phyloP scores from a whole-genome alignment of 1,140 invertebrate genomes.

The Bombus sibiricus region DNA sequence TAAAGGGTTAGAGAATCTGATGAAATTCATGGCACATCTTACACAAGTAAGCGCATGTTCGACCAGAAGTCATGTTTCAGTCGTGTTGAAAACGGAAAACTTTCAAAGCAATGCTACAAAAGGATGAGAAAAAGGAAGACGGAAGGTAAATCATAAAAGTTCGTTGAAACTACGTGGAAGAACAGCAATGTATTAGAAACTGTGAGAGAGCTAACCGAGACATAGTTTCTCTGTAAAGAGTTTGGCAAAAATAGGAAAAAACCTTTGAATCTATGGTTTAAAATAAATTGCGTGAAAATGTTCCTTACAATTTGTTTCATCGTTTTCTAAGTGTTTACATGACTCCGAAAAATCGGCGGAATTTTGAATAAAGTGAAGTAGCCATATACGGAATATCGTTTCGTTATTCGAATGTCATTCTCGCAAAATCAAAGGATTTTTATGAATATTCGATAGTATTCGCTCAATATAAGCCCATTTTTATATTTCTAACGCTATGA shows the following conservation, averaged over 20 bases:
- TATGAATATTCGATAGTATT: too few species aligned
- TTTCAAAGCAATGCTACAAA: neutral
- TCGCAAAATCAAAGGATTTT: too few species aligned
- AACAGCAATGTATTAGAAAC: neutral
- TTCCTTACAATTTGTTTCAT: neutral
- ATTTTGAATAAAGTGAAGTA: too few species aligned
- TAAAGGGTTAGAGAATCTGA: neutral
- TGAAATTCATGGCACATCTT: neutral
- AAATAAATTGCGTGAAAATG: neutral
- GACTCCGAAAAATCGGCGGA: too few species aligned
- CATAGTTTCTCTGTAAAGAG: neutral
- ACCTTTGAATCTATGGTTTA: neutral
- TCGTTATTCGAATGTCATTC: too few species aligned
- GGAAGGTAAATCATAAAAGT: conserved; percentile 17
- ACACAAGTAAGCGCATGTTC: neutral
- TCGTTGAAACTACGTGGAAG: neutral
- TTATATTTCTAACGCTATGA: too few species aligned
- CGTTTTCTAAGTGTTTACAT: neutral
- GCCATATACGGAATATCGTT: too few species aligned
- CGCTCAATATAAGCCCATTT: too few species aligned
- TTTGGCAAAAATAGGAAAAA: neutral
- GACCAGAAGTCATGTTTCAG: neutral
- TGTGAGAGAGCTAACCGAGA: neutral
- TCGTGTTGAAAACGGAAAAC: neutral
- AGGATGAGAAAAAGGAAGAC: neutral